Base-by-base conservation (phyloP, 2,113 vertebrate species). In the Apaloderma vittatum region DNA sequence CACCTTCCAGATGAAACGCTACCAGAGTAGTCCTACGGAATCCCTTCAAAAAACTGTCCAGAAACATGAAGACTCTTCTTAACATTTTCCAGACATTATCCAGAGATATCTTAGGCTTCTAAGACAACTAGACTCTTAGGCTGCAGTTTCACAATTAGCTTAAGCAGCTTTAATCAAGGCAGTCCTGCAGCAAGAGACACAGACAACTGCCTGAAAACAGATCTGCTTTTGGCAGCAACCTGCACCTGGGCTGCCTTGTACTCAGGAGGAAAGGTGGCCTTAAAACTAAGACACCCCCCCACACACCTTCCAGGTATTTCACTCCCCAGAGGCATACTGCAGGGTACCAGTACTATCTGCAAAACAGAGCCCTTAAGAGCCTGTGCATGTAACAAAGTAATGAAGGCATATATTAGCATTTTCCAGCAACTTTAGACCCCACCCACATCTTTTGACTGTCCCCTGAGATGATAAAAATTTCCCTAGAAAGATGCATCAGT, bases 81-180 rank as follows among this genome's bases (percentile, higher is more conserved):
- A 70, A 74, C 21, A 46, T 80, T 76, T 88, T 65, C 63, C 86
- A 87, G 73, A 76, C 65, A 77, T 63, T 74, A 94, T 43, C 49
- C 32, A 79, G 37, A 72, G 72, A 76, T 61, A 16, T 92, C 70
- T 94, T 75, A 37, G 36, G n/a, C 85, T 75, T 45, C 70, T 40
- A 94, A 89, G 61, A 92, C 55, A 72, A 89, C 73, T 15, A 71
- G 57, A 81, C 61, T 89, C 57, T 40, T 36, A 75, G 80, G 36
- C 76, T 93, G 86, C 61, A 62, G 61, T 75, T 94, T 81, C 76
- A 89, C 89, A 94, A 95, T 87, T 89, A 95, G 73, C 86, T 94
- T 95, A 91, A 80, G 61, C 37, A 93, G 93, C 80, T 93, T 86
- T 94, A 94, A 96, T 91, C 48, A 87, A 97, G 57, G 48, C 80